Percentiles rank a stretch among this genome's conserved stretches.
These are phyloP conservation scores for Microcebus griseorufus DNA, from an alignment of 2,113 vertebrate species.

Conservation along the genomic window DNA sequence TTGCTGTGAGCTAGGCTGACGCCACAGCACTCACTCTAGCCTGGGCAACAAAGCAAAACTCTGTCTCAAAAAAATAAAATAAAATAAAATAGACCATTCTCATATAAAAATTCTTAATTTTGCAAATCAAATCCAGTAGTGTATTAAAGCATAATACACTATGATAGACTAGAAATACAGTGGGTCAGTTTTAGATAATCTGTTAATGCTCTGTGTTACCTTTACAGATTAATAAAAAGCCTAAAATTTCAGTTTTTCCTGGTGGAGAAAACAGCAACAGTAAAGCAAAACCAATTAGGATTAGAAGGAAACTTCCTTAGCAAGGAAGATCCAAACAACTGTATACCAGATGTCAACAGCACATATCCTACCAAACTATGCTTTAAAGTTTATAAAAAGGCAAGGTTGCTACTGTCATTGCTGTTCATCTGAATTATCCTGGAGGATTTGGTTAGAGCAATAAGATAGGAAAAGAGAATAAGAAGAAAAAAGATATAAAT, in stretches of 20 bases:
- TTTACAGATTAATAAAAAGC: conserved; percentile 16
- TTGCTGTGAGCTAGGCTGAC: too few relatives aligned
- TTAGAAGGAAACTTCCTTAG: conserved; percentile 25
- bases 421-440: neutral
- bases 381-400: neutral
- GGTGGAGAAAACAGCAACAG: neutral
- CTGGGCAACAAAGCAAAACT: too few relatives aligned
- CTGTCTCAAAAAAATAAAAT: too few relatives aligned
- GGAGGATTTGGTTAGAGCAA: neutral
- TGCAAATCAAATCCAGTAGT: neutral
- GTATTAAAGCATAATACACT: neutral
- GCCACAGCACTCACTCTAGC: too few relatives aligned
- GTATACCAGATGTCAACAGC: neutral
- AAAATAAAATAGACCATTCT: conserved; percentile 19
- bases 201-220: neutral
- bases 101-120: neutral
- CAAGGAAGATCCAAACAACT: neutral
- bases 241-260: neutral
- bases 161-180: neutral
- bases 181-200: conserved; percentile 17
- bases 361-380: neutral
- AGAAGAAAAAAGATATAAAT: neutral
- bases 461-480: neutral
- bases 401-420: neutral
- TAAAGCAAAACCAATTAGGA: neutral